Percentiles rank a stretch among this genome's conserved stretches.
phyloP scores from a whole-genome alignment of 1,140 invertebrate species.

The Magallana gigas region DNA sequence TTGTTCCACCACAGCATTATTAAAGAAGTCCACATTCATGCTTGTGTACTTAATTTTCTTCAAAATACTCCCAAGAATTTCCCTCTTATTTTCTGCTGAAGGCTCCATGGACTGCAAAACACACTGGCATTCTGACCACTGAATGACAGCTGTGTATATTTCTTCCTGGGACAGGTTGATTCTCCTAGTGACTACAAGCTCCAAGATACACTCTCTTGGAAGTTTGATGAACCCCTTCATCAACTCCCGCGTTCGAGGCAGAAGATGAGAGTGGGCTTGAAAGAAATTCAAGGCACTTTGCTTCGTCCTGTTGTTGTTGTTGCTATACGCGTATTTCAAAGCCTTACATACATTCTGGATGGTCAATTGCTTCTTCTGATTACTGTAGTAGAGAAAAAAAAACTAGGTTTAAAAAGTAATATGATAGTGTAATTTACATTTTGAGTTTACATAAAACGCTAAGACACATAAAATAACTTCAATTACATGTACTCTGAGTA shows the following conservation, averaged over 20 bases:
- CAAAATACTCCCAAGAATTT: background rate
- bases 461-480: no score
- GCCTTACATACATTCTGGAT: conserved; percentile 4
- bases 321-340: background rate
- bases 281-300: conserved; percentile 8
- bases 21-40: conserved; percentile 3
- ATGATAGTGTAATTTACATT: no score
- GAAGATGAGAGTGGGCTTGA: conserved; percentile 8
- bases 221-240: conserved; percentile 21
- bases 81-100: background rate
- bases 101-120: background rate
- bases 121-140: conserved; percentile 21
- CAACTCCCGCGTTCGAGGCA: background rate
- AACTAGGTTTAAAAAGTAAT: no score
- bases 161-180: conserved; percentile 1
- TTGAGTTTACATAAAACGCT: no score
- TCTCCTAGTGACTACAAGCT: background rate
- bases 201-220: background rate
- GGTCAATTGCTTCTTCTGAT: conserved; percentile 11
- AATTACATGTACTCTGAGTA: no score
- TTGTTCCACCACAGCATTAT: background rate
- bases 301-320: conserved; percentile 18
- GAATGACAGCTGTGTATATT: conserved; percentile 1
- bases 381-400: background rate
- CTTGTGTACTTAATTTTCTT: conserved; percentile 18